Evolutionary conservation across 2,113 vertebrate genomes (phyloP), one percentile per base, ranked within the genome.

Genomic region (Bungarus multicinctus): DNA sequence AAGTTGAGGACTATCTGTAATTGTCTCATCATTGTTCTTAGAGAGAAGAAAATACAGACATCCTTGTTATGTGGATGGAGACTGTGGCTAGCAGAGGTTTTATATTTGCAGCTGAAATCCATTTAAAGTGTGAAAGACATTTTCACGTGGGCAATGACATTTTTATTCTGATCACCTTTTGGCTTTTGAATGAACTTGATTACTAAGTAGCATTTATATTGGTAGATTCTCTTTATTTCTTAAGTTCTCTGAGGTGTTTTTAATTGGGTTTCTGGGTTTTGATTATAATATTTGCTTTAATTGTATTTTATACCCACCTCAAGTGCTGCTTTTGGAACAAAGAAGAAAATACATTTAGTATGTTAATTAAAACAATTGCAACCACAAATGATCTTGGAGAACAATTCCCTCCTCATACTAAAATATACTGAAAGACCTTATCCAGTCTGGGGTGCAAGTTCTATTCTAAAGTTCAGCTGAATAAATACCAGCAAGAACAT

Each of bases 391-490:
- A 60, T 47, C 55, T 87, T 34, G 43, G 45, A 90, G 55, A 93
- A n/a, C 43, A 52, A 60, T 90, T 60, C 86, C 43, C 55, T 81
- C 39, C 39, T 22, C 47, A 1, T 30, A 54, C 58, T 60, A n/a
- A 88, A 95, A 94, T 94, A 95, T 93, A 95, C 93, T 94, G 94
- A 93, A 97, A 97, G 95, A 93, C 95, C 96, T 97, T 96, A 97
- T 96, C 96, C 94, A 95, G 92, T 90, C 57, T 86, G 57, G 89
- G 95, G 91, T 96, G 94, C 93, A 93, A 97, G 94, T 64, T 90
- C 95, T 88, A 34, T 95, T 97, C 96, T 96, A 96, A 97, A 96
- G 96, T 93, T 98, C 98, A 98, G 98, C 98, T 98, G 98, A 98
- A 97, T 96, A 98, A 98, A 98, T 97, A 98, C 94, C 95, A 95